A percentile compares a stretch with the other conserved stretches of the same genome.
These are phyloP conservation scores for Lophius americanus DNA, from an alignment of 2,797 vertebrate species.

Conservation along the genomic window DNA sequence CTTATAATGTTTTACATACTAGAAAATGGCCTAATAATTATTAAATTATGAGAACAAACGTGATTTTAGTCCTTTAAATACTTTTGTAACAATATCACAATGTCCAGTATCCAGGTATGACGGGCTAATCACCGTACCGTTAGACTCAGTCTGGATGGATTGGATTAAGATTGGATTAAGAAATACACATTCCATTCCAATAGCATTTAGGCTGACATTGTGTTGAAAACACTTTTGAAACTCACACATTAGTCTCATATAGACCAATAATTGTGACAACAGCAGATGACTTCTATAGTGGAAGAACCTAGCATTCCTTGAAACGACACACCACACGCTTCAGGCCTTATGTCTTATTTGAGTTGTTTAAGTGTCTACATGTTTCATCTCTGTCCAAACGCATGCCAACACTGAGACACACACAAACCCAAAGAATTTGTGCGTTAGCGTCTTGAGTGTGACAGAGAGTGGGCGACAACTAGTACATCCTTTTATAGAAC, in stretches of 20 bases:
- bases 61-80: too few species aligned
- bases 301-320: conserved; percentile 11
- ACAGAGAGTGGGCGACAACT: neutral
- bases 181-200: neutral
- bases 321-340: conserved; percentile 9
- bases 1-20: too few species aligned
- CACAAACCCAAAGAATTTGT: conserved; percentile 22
- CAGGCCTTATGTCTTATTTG: conserved; percentile 26
- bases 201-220: neutral
- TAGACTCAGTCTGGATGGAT: neutral
- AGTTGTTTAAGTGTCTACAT: conserved; percentile 17
- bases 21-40: neutral
- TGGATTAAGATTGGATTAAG: neutral
- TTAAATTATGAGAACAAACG: too few species aligned
- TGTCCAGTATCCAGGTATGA: neutral
- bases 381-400: conserved; percentile 12
- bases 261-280: neutral
- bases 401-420: neutral
- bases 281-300: conserved; percentile 8
- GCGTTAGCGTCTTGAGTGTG: conserved; percentile 3
- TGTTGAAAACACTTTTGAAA: too few species aligned
- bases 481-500: neutral
- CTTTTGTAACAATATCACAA: neutral
- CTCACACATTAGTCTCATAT: too few species aligned
- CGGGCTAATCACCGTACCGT: neutral